A percentile compares a stretch with the other conserved stretches of the same genome.
These are phyloP conservation scores for Lithophane socia DNA, from an alignment of 2,888 invertebrate genomes.

Conservation along the genomic window DNA sequence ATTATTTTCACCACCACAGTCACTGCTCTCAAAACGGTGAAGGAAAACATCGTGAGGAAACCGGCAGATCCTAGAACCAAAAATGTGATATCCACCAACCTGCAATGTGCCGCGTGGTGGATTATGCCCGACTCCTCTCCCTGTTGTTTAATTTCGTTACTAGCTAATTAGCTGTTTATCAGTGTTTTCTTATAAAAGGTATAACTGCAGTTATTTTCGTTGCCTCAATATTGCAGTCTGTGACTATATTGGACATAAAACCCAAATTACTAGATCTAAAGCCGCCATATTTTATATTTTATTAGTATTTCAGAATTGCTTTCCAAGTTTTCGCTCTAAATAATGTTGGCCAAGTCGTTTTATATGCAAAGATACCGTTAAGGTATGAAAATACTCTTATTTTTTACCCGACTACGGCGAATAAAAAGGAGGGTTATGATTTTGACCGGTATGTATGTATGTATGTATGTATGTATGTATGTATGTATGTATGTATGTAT, in stretches of 20 bases:
- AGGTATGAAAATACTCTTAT: background rate
- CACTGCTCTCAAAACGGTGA: too few species aligned
- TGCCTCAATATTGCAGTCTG: background rate
- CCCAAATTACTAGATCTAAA: constrained; percentile 31
- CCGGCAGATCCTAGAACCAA: too few species aligned
- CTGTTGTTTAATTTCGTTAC: constrained; percentile 4
- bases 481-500: too few species aligned
- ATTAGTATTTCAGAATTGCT: constrained; percentile 34
- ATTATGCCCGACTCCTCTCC: too few species aligned
- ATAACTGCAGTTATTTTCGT: constrained; percentile 27
- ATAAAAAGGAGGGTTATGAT: too few species aligned
- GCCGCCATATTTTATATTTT: constrained; percentile 24
- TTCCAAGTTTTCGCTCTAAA: constrained; percentile 26
- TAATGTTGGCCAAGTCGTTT: constrained; percentile 23
- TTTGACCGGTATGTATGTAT: too few species aligned
- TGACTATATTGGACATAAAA: constrained; percentile 22
- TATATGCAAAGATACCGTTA: constrained; percentile 13
- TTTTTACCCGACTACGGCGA: too few species aligned
- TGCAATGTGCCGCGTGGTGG: too few species aligned
- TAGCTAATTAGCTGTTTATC: constrained; percentile 2
- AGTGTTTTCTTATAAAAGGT: constrained; percentile 12
- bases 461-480: too few species aligned
- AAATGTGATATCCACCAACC: too few species aligned
- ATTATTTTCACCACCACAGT: too few species aligned
- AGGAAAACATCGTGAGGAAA: too few species aligned